These are phyloP conservation scores for Microplitis demolitor DNA, from an alignment of 1,140 invertebrate species.

Conservation along the genomic window DNA sequence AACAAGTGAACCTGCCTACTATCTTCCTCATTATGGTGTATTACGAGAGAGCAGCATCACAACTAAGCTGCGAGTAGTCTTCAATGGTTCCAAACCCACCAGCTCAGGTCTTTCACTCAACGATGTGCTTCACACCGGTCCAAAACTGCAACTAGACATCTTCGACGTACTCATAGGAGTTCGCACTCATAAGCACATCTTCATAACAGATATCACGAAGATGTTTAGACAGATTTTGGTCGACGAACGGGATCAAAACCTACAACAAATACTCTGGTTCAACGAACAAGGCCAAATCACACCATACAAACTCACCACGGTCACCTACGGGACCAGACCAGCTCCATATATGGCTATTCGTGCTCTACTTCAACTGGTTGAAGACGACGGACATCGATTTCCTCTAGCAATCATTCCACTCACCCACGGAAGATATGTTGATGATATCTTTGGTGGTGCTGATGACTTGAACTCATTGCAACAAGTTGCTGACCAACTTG, in stretches of 20 bases:
- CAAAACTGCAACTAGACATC: too few relatives aligned
- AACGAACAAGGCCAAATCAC: background rate
- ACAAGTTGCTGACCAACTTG: too few relatives aligned
- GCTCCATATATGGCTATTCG: background rate
- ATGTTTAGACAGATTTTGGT: too few relatives aligned
- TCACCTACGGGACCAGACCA: background rate
- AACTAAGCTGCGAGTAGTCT: slow-evolving; percentile 18
- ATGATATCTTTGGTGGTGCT: too few relatives aligned
- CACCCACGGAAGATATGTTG: too few relatives aligned
- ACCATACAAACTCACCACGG: background rate
- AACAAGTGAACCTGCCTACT: background rate
- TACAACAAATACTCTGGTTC: slow-evolving; percentile 47
- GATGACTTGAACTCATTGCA: too few relatives aligned
- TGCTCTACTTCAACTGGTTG: too few relatives aligned
- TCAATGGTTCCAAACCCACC: background rate
- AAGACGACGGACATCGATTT: too few relatives aligned
- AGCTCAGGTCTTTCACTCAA: slow-evolving; percentile 12
- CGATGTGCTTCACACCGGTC: background rate
- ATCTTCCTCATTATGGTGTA: slow-evolving; percentile 26
- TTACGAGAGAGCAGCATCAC: background rate
- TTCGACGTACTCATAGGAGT: too few relatives aligned
- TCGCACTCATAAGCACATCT: too few relatives aligned
- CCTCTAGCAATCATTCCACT: too few relatives aligned
- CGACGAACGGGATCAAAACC: background rate
- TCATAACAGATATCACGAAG: too few relatives aligned